Evolutionary conservation across 2,797 vertebrate genomes (phyloP), one percentile per base, ranked within the genome.

Genomic region (Chelon auratus): DNA sequence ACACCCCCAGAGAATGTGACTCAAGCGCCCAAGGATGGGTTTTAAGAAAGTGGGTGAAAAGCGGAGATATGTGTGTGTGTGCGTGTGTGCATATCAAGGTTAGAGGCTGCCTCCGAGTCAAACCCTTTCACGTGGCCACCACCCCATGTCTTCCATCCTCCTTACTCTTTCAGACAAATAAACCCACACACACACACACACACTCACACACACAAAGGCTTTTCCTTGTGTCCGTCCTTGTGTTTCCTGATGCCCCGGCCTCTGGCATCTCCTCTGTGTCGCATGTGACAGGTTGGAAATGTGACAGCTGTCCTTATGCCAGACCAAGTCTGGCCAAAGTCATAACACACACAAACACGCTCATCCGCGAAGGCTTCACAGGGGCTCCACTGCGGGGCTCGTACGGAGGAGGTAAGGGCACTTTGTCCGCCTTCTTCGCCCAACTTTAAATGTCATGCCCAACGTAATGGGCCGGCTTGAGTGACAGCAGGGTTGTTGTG

Each of bases 231-330:
- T 92, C 87, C 57, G 84, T 88, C 89, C 89, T 88, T 90, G 85
- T 86, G 82, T 87, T 80, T 87, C 81, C 86, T 39, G 66, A 85
- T 91, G 91, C 83, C 87, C 84, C 40, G 69, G 88, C 92, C 88
- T 75, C 81, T 89, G 91, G 89, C 92, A 68, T 92, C 88, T 90
- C 89, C 82, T 89, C 85, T 82, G 85, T 80, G 86, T 81, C 7
- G 67, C 82, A 84, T 87, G 89, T 93, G 92, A 95, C 91, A 92
- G 91, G 86, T 84, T 87, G 85, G 90, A 93, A 91, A 95, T 91
- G 89, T 94, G 93, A 94, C 93, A 93, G 94, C 91, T 93, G 93
- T 93, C 92, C 91, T 93, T 89, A 90, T 87, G 91, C 92, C 84
- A 91, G 89, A 86, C 90, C 85, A 90, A 87, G 90, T 88, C 91